These are phyloP conservation scores for Heliconius congener DNA, from an alignment of 1,140 invertebrate species.

Conservation along the genomic window DNA sequence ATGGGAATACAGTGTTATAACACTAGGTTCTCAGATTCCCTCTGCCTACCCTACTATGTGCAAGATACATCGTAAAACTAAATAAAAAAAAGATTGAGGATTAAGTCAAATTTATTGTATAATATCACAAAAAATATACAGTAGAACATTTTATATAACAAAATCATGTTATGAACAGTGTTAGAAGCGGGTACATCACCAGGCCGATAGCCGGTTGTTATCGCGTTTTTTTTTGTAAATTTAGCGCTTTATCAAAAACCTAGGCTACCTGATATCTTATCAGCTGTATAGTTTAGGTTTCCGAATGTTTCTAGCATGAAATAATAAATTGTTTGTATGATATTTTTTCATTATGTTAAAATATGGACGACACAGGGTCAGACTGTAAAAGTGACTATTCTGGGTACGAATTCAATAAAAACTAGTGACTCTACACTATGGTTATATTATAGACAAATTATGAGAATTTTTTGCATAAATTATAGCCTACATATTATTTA, in stretches of 20 bases:
- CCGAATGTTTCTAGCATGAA: conserved; percentile 47
- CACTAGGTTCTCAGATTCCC: too few species aligned
- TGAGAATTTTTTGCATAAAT: neutral
- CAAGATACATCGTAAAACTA: too few species aligned
- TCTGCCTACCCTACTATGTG: too few species aligned
- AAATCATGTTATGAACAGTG: conserved; percentile 28
- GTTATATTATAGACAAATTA: too few species aligned
- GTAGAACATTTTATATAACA: conserved; percentile 5
- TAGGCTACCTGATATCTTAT: conserved; percentile 73
- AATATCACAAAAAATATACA: neutral
- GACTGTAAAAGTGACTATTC: too few species aligned
- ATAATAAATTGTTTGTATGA: conserved; percentile 21
- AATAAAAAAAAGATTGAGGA: neutral
- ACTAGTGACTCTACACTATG: too few species aligned
- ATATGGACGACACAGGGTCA: neutral
- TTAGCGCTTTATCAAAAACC: conserved; percentile 76
- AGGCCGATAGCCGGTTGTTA: conserved; percentile 60
- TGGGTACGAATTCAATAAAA: too few species aligned
- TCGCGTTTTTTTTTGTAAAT: conserved; percentile 69
- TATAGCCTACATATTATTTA: neutral
- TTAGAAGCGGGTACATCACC: conserved; percentile 38
- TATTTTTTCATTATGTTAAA: conserved; percentile 4
- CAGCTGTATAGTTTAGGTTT: conserved; percentile 64
- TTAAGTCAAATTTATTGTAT: neutral
- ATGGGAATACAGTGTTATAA: too few species aligned